Base-by-base conservation (phyloP, 1,140 invertebrate species). In the Ostrea edulis region DNA sequence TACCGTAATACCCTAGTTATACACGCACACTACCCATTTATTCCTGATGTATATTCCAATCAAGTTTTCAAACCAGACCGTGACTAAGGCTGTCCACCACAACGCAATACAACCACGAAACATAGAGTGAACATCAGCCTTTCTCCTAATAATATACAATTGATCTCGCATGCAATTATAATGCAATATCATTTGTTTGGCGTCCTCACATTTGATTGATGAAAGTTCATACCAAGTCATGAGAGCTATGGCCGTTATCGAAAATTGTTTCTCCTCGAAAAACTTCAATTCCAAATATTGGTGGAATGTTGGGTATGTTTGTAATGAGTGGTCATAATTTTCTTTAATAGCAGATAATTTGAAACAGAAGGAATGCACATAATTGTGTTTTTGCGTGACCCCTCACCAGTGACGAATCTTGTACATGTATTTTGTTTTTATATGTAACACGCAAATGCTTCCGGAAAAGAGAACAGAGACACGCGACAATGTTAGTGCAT, bases 141-240 rank as follows among this genome's bases (percentile, higher is more conserved):
- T 20, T n/a, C 14, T n/a, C 12, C 55, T 62, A 20, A 62, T n/a
- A 20, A 20, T 62, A 62, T 7, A 62, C 17, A n/a, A 62, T 62
- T 62, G 55, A 62, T 62, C 17, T 17, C 3, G 14, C 55, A 7
- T 62, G 14, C 55, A 62, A 62, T 62, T 62, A 62, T 62, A 62
- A 20, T 1, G 55, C n/a, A 62, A 62, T 62, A 62, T 62, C n/a
- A 62, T 62, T n/a, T 62, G 55, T 62, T 62, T 62, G 55, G 17
- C 55, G 35, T 62, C n/a, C 55, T 20, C 7, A n/a, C 17, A 20
- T 62, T 62, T 62, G 55, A 62, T 62, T 62, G 17, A 62, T 62
- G 55, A 62, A 62, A 62, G 55, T 62, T 62, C 55, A 62, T 17
- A 62, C 55, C 55, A 62, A 62, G 55, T 62, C 55, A 62, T n/a